Base-by-base conservation (phyloP, 2,797 vertebrate genomes). In the Phataginus tricuspis region DNA sequence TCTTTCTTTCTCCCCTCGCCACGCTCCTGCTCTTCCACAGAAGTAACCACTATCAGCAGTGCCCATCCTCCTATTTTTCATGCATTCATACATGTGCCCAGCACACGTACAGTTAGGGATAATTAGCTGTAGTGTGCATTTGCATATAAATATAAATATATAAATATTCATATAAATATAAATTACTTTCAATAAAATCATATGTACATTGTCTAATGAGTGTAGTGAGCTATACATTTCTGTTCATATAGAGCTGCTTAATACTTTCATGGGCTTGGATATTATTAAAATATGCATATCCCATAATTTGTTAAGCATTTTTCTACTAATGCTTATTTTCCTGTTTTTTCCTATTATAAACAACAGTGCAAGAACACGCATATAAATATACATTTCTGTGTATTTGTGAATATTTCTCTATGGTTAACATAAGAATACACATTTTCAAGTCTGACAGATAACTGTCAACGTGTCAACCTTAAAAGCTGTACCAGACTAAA, bases 391-490 rank as follows among this genome's bases (percentile, higher is more conserved):
- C 86, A 80, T 84, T 74, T 86, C 51, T 84, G 29, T 74, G 27
- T 89, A 92, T 94, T 97, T 87, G 42, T 95, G 90, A 87, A 79
- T 53, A 68, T 72, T 96, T 95, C 82, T 61, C 21, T 86, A 61
- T 12, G 66, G 45, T 59, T 86, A 51, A 78, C 2, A 9, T 74
- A 94, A 57, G 55, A 71, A 66, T 57, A 66, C 5, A 68, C 57
- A 84, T 77, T 91, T 95, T 63, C 66, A 51, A 2, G 80, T 86
- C 92, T 75, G 86, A 87, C 53, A 97, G 49, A 89, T 82, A 42
- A 57, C 34, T 91, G 83, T 95, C 93, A 91, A 55, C 69, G 79
- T 91, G 42, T 93, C 83, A 97, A 37, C 39, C 15, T 92, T 90
- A 86, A 90, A 90, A 83, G 27, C 71, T 64, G 9, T 59, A 74